phyloP scores from a whole-genome alignment of 2,797 vertebrate species.

The Pseudocheirus occidentalis region DNA sequence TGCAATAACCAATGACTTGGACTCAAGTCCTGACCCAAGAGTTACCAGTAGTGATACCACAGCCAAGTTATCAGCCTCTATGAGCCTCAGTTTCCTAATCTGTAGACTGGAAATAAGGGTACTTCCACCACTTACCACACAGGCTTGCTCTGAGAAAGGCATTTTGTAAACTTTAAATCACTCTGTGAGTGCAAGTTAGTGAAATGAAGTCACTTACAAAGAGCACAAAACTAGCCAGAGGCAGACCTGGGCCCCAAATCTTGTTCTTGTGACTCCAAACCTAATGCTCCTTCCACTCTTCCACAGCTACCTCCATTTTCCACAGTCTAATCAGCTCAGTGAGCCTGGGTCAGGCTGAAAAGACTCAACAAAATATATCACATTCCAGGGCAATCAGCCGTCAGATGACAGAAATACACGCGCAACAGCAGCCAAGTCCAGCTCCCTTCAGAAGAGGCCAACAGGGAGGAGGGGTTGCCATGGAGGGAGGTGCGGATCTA shows the following conservation, averaged over 20 bases:
- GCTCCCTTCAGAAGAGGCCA: neutral
- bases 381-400: neutral
- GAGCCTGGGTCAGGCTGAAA: neutral
- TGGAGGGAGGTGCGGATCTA: neutral
- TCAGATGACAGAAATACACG: neutral
- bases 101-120: neutral
- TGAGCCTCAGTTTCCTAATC: neutral
- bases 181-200: neutral
- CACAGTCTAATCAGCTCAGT: neutral
- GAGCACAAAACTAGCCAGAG: neutral
- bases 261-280: neutral
- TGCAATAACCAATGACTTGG: neutral
- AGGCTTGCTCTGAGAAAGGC: neutral
- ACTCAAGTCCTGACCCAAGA: neutral
- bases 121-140: neutral
- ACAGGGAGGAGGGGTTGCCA: neutral
- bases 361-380: neutral
- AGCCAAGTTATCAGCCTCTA: neutral
- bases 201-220: neutral
- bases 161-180: neutral
- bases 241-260: neutral
- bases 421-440: neutral
- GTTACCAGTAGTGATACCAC: neutral
- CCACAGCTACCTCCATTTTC: neutral
- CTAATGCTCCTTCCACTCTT: neutral